These are phyloP conservation scores for Erpornis zantholeuca DNA, from an alignment of 2,113 vertebrate species.

Conservation along the genomic window DNA sequence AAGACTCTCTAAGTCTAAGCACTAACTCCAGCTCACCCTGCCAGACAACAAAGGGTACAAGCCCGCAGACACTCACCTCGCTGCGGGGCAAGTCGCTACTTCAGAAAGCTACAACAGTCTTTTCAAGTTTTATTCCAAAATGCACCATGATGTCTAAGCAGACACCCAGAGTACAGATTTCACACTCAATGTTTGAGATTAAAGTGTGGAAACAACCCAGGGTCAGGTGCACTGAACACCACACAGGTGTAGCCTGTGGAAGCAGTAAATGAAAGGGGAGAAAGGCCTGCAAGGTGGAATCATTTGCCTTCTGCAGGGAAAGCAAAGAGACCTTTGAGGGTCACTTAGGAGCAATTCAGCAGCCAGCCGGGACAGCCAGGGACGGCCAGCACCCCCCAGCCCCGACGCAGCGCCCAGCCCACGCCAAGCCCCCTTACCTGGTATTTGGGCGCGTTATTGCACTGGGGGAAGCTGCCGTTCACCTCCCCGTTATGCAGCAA, in stretches of 20 bases:
- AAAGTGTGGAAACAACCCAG: neutral
- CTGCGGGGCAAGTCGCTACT: neutral
- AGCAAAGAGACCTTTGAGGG: neutral
- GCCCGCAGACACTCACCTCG: neutral
- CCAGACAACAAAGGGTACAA: neutral
- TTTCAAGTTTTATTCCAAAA: neutral
- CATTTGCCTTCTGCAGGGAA: neutral
- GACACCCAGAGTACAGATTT: neutral
- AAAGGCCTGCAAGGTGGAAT: neutral
- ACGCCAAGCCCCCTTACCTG: constrained; percentile 77
- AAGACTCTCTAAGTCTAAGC: neutral
- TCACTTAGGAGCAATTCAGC: neutral
- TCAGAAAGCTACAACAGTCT: neutral
- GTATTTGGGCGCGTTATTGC: constrained; percentile 98
- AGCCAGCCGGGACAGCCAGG: neutral
- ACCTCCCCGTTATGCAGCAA: constrained; percentile 97
- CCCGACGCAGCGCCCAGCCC: neutral
- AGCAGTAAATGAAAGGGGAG: neutral
- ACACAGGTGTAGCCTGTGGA: neutral
- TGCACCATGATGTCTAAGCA: neutral
- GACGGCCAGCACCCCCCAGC: neutral
- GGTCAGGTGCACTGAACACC: neutral
- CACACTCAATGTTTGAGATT: neutral
- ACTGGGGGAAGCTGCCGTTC: constrained; percentile 96
- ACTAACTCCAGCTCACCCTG: neutral